phyloP scores from a whole-genome alignment of 2,888 invertebrate genomes.

The Ethmia dodecea region DNA sequence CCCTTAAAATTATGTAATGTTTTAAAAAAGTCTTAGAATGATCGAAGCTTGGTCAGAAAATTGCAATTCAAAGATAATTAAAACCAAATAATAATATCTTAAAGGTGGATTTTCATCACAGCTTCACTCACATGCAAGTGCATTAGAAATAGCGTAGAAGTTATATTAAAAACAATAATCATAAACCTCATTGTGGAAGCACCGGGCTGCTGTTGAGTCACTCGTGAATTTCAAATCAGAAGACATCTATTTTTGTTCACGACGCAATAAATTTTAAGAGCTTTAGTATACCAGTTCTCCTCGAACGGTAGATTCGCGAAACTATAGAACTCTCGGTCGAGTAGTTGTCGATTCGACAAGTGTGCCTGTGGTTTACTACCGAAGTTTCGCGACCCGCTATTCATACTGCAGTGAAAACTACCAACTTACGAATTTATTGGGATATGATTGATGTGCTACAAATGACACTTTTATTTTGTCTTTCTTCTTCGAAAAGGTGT shows the following conservation, averaged over 20 bases:
- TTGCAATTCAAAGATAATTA: neutral
- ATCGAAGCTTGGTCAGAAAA: too few species aligned
- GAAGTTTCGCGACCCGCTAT: constrained; percentile 26
- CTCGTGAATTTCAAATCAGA: constrained; percentile 25
- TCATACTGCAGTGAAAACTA: constrained; percentile 25
- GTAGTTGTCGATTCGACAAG: constrained; percentile 31
- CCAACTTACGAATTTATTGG: constrained; percentile 21
- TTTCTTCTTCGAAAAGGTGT: neutral
- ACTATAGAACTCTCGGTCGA: constrained; percentile 23
- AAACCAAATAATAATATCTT: too few species aligned
- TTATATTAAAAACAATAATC: constrained; percentile 4
- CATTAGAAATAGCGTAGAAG: neutral
- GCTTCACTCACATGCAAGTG: neutral
- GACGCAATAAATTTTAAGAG: constrained; percentile 35
- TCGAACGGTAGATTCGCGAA: constrained; percentile 16
- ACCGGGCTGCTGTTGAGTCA: constrained; percentile 14
- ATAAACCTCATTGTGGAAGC: constrained; percentile 6
- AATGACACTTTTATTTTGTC: constrained; percentile 10
- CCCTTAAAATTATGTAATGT: too few species aligned
- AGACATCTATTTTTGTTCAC: constrained; percentile 31
- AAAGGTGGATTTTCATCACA: too few species aligned
- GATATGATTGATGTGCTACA: constrained; percentile 21
- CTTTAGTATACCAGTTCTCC: constrained; percentile 32
- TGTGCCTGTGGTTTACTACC: constrained; percentile 26
- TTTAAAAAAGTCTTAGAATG: too few species aligned